Evolutionary conservation across 2,797 vertebrate genomes (phyloP), one percentile per base, ranked within the genome.

Genomic region (Cephalopachus bancanus): DNA sequence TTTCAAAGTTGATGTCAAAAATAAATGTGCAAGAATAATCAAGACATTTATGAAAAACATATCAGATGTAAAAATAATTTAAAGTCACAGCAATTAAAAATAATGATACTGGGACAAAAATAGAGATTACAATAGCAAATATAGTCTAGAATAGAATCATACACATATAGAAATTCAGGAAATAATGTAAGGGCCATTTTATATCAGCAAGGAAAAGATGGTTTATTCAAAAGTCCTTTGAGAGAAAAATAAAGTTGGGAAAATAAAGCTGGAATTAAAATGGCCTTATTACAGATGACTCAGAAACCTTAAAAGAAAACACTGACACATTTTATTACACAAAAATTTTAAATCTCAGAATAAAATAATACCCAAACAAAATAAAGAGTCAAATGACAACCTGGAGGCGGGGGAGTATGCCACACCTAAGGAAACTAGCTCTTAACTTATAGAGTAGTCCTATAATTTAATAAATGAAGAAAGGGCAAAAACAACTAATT

Each of bases 1-100:
- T 84, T 85, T 44, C 62, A 88, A 92, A 93, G 49, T 71, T 91
- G 14, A 37, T 8, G 30, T 22, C 24, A 79, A 79, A 96, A 75
- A 44, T 28, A 57, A 93, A 60, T 59, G 60, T 88, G 24, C 16
- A 93, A 85, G 83, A 65, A 78, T 64, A 89, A 75, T 20, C 76
- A 83, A 94, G 53, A 88, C 10, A 81, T 74, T 62, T 96, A 64
- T 71, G 74, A 59, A 84, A 89, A 87, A 57, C 5, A 74, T 7
- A 78, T 19, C 80, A 59, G 26, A 17, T 26, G 15, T 28, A 49
- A 75, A 83, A 79, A 92, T 53, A 72, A 89, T 28, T 89, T 71
- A 78, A 91, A 60, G 33, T 17, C 1, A 67, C 0, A n/a, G 24
- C 49, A 93, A 60, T 20, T 86, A 12, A 3, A 80, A 55, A 79